Evolutionary conservation across 2,113 vertebrate genomes (phyloP), one percentile per base, ranked within the genome.

Genomic region (Mesocricetus auratus): DNA sequence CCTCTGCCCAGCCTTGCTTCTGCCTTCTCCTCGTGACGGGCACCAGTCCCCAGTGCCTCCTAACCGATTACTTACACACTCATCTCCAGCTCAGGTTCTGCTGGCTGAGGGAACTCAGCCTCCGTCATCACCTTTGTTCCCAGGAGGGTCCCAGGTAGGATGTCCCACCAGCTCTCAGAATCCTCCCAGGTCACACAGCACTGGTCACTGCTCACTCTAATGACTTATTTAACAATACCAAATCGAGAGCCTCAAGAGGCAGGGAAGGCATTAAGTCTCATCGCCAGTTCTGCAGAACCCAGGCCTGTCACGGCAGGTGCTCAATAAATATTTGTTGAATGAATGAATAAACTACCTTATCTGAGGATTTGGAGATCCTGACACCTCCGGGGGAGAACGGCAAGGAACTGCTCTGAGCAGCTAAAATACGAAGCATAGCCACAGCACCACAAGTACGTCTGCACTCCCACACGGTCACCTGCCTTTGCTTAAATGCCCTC

Each of bases 401-500:
- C 50, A 69, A 22, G n/a, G 66, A 66, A 69, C 42, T 56, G 17
- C 42, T 81, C 69, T 36, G 42, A 78, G 29, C 33, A 91, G 79
- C 64, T 86, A 79, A 92, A 69, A 75, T 2, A 26, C 29, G 45
- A 22, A 60, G 78, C 83, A 47, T 15, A 71, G 56, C 29, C 7
- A 21, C 36, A 2, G 7, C 47, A 42, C 10, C 21, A 33, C 36
- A 6, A 1, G 4, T 7, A 2, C 1, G 0, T 9, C 36, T 29
- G 31, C 3, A 2, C 10, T 0, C 9, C 33, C 29, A 19, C 19
- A 33, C 45, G 3, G n/a, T 33, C 62, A 53, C 39, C 21, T 50
- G 92, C 47, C 45, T 86, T 75, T 53, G 86, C 39, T 39, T 58
- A 56, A 56, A n/a, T 64, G 47, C 36, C 78, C 26, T 33, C 39